phyloP scores from a whole-genome alignment of 2,797 vertebrate species.

The Nannoperca australis region DNA sequence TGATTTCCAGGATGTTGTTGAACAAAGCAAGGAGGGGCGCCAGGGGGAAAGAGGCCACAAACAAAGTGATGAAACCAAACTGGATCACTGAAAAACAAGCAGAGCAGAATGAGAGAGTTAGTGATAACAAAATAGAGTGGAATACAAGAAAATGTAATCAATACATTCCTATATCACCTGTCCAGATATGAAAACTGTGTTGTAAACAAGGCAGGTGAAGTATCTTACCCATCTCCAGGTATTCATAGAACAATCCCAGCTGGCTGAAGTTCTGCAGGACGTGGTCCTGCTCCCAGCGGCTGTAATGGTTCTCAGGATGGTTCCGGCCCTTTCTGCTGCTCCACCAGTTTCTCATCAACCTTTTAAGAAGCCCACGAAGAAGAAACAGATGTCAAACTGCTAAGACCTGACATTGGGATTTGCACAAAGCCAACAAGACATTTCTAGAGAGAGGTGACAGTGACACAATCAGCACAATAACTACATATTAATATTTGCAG shows the following conservation, averaged over 20 bases:
- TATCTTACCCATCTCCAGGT: conserved; percentile 96
- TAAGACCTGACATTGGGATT: not conserved
- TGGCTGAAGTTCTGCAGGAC: conserved; percentile 91
- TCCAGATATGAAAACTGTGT: not conserved
- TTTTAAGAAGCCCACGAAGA: conserved; percentile 58
- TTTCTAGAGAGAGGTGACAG: not conserved
- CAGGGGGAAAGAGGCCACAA: conserved; percentile 97
- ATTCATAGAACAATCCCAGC: conserved; percentile 96
- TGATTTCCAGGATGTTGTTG: conserved; percentile 96
- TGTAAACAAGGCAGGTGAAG: not conserved
- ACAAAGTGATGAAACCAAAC: conserved; percentile 98
- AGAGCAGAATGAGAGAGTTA: not conserved
- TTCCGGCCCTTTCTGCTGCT: conserved; percentile 83
- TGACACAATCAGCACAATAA: not conserved
- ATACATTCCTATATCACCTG: not conserved
- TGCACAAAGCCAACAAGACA: not conserved
- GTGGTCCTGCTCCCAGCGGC: conserved; percentile 96
- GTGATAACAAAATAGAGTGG: not conserved
- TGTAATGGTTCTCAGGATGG: conserved; percentile 90
- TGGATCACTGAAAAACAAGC: conserved; percentile 88
- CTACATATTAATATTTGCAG: not conserved
- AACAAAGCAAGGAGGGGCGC: conserved; percentile 95
- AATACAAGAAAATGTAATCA: not conserved
- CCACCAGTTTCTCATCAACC: conserved; percentile 94
- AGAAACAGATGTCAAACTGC: not conserved